Evolutionary conservation across 2,888 invertebrate species (phyloP).

Genomic region (Corbicula japonica): DNA sequence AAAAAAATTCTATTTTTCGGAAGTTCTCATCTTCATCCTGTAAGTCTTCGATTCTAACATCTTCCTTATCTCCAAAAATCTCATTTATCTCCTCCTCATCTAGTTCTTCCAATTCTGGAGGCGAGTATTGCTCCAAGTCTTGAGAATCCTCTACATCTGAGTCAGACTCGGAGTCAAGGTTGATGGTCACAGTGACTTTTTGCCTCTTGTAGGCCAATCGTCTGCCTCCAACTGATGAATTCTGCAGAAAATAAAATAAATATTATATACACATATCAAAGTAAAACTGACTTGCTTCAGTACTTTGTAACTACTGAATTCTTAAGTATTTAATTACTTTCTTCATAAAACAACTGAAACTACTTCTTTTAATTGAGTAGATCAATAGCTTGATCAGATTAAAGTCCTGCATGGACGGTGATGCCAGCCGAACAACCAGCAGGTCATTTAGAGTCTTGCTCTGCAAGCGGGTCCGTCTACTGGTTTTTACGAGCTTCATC

Average conservation of each 20-base stretch:
- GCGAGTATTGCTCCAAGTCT: too few species aligned
- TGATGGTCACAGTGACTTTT: background rate
- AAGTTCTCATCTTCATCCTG: background rate
- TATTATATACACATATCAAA: background rate
- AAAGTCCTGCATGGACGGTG: background rate
- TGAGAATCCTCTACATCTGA: background rate
- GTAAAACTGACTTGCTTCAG: background rate
- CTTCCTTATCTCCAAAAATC: background rate
- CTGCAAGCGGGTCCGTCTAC: background rate
- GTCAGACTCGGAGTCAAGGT: background rate
- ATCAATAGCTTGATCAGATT: conserved; percentile 1
- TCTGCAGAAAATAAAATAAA: too few species aligned
- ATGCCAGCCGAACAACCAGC: background rate
- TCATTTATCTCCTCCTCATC: background rate
- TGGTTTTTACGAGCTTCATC: background rate
- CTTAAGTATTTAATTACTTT: too few species aligned
- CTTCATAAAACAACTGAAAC: too few species aligned
- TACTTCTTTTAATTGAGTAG: background rate
- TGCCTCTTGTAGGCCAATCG: background rate
- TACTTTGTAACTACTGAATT: too few species aligned
- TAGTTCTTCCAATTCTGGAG: conserved; percentile 1
- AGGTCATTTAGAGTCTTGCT: conserved; percentile 1
- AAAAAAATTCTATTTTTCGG: background rate
- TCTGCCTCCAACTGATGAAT: conserved; percentile 2
- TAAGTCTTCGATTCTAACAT: background rate